These are phyloP conservation scores for Parelbella ahira DNA, from an alignment of 2,888 invertebrate species.

Conservation along the genomic window DNA sequence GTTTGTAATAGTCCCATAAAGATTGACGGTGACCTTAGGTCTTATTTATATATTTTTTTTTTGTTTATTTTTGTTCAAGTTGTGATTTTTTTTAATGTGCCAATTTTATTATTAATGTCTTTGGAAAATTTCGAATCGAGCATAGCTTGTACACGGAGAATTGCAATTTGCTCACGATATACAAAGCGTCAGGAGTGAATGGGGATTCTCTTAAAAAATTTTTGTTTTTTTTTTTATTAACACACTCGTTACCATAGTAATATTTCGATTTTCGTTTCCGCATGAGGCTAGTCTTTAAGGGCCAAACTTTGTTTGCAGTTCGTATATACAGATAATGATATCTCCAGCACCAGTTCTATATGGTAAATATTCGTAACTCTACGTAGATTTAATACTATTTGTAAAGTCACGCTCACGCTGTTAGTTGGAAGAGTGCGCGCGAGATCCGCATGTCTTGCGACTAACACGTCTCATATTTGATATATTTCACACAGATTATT, in stretches of 20 bases:
- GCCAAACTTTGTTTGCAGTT: conserved; percentile 61
- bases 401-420: conserved; percentile 11
- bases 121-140: conserved; percentile 67
- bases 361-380: too few species aligned
- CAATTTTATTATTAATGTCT: conserved; percentile 75
- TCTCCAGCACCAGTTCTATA: too few species aligned
- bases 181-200: conserved; percentile 37
- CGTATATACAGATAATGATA: conserved; percentile 25
- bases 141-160: conserved; percentile 70
- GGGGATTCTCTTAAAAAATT: conserved; percentile 54
- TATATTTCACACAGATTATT: conserved; percentile 53
- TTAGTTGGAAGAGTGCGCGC: conserved; percentile 22
- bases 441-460: conserved; percentile 38
- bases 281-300: conserved; percentile 73
- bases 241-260: conserved; percentile 67
- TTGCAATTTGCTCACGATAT: conserved; percentile 39
- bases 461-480: conserved; percentile 33
- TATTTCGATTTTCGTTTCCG: conserved; percentile 60
- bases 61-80: conserved; percentile 66
- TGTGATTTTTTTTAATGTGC: conserved; percentile 77
- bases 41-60: conserved; percentile 48
- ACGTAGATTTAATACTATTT: conserved; percentile 10
- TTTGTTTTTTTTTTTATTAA: too few species aligned
- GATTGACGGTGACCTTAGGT: conserved; percentile 64
- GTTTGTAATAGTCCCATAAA: conserved; percentile 43